Percentiles rank a stretch among this genome's conserved stretches.
These are phyloP conservation scores for Diaprepes abbreviatus DNA, from an alignment of 2,888 invertebrate species.

Conservation along the genomic window DNA sequence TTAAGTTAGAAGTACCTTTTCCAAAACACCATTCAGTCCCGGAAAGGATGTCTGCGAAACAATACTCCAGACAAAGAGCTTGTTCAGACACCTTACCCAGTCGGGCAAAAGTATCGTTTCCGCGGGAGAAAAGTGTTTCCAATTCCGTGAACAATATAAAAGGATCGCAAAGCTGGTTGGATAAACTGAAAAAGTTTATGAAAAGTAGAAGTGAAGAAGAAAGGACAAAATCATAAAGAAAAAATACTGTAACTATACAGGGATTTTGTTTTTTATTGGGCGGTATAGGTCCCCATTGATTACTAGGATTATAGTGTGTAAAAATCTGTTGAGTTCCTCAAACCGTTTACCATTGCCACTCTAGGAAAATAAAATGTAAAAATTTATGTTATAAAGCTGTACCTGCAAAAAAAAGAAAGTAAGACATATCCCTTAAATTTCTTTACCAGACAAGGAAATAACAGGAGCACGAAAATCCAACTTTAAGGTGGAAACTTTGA, in stretches of 20 bases:
- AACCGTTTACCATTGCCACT: no score
- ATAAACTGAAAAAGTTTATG: slow-evolving; percentile 82
- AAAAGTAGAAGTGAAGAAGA: slow-evolving; percentile 60
- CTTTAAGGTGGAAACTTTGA: no score
- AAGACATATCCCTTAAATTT: no score
- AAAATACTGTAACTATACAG: background rate
- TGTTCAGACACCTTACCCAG: slow-evolving; percentile 70
- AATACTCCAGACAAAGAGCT: slow-evolving; percentile 71
- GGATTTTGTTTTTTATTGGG: background rate
- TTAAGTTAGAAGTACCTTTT: slow-evolving; percentile 71
- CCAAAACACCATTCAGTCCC: slow-evolving; percentile 77
- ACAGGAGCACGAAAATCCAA: no score
- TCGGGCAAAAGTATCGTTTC: slow-evolving; percentile 17
- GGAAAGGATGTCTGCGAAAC: slow-evolving; percentile 74
- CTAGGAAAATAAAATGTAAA: no score
- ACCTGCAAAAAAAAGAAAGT: no score
- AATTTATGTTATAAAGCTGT: no score
- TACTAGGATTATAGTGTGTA: no score
- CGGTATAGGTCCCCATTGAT: no score
- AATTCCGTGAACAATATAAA: slow-evolving; percentile 75
- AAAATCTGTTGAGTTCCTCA: no score
- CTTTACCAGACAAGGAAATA: no score
- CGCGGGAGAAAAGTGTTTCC: slow-evolving; percentile 71
- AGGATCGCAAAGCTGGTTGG: slow-evolving; percentile 85
- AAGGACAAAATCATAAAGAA: slow-evolving; percentile 30